Conservation (phyloP, 2,113 vertebrate genomes). For the Triplophysa tibetana region DNA sequence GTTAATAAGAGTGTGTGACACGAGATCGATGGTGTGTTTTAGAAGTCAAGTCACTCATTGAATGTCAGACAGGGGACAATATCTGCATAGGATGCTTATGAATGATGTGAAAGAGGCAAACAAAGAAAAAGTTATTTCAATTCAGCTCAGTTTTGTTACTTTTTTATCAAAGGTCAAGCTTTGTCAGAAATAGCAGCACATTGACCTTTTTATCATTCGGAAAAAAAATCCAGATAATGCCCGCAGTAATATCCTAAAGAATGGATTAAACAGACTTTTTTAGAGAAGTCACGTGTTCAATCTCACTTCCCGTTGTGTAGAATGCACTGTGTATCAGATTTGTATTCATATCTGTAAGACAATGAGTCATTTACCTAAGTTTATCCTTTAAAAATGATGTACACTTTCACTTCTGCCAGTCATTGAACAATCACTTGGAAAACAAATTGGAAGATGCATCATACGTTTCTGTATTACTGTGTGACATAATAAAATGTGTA, state of each 20-base stretch:
- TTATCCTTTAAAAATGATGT: too few relatives aligned
- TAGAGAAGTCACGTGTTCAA: too few relatives aligned
- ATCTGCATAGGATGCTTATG: slow-evolving; percentile 77
- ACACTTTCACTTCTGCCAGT: slow-evolving; percentile 19
- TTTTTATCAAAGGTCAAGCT: slow-evolving; percentile 80
- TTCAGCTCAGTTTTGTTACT: slow-evolving; percentile 81
- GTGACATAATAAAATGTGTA: slow-evolving; percentile 74
- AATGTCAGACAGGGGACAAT: slow-evolving; percentile 47
- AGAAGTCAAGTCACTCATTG: slow-evolving; percentile 78
- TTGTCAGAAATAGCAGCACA: slow-evolving; percentile 85
- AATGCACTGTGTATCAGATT: not conserved
- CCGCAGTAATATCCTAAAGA: slow-evolving; percentile 57
- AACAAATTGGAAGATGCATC: slow-evolving; percentile 66
- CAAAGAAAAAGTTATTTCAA: slow-evolving; percentile 83
- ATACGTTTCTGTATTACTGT: slow-evolving; percentile 63
- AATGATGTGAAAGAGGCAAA: slow-evolving; percentile 80
- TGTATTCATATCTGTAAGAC: too few relatives aligned
- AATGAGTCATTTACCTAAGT: too few relatives aligned
- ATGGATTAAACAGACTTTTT: slow-evolving; percentile 68
- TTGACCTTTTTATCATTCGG: slow-evolving; percentile 85
- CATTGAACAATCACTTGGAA: slow-evolving; percentile 49
- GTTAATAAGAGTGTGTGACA: slow-evolving; percentile 32
- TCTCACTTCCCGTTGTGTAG: too few relatives aligned
- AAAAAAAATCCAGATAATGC: slow-evolving; percentile 76
- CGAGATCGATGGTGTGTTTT: slow-evolving; percentile 74